These are phyloP conservation scores for Meteorus colon DNA, from an alignment of 2,888 invertebrate species.

Conservation along the genomic window DNA sequence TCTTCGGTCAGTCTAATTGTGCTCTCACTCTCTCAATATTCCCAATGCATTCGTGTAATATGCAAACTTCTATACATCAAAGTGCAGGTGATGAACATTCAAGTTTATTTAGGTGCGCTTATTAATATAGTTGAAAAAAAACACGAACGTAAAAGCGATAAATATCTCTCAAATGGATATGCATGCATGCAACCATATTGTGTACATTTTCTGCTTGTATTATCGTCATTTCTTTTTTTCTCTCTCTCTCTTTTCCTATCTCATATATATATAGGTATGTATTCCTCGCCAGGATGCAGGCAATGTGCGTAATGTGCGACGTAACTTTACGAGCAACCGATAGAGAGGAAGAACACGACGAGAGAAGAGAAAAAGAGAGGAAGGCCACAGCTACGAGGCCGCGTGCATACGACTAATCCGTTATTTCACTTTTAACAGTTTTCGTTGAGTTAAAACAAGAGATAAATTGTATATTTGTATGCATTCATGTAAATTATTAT, in stretches of 20 bases:
- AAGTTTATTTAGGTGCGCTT: background rate
- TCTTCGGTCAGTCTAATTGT: too few species aligned
- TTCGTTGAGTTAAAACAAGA: conserved; percentile 15
- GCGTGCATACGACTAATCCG: conserved; percentile 39
- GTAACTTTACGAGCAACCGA: conserved; percentile 56
- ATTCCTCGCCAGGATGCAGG: conserved; percentile 49
- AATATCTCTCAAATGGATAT: conserved; percentile 6
- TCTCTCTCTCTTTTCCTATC: conserved; percentile 33
- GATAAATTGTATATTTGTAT: background rate
- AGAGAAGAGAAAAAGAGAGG: conserved; percentile 47
- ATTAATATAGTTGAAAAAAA: background rate
- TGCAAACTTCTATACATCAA: background rate
- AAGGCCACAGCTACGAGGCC: conserved; percentile 46
- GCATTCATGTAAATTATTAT: conserved; percentile 24
- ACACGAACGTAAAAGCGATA: background rate
- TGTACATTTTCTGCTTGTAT: conserved; percentile 30
- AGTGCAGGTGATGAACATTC: background rate
- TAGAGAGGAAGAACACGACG: conserved; percentile 48
- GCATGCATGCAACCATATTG: conserved; percentile 15
- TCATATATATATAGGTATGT: background rate
- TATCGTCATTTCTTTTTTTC: conserved; percentile 44
- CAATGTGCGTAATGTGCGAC: conserved; percentile 55
- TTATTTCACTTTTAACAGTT: conserved; percentile 43
- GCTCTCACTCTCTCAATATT: too few species aligned
- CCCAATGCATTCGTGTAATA: background rate